These are phyloP conservation scores for Silurus aristotelis DNA, from an alignment of 2,797 vertebrate genomes.

Conservation along the genomic window DNA sequence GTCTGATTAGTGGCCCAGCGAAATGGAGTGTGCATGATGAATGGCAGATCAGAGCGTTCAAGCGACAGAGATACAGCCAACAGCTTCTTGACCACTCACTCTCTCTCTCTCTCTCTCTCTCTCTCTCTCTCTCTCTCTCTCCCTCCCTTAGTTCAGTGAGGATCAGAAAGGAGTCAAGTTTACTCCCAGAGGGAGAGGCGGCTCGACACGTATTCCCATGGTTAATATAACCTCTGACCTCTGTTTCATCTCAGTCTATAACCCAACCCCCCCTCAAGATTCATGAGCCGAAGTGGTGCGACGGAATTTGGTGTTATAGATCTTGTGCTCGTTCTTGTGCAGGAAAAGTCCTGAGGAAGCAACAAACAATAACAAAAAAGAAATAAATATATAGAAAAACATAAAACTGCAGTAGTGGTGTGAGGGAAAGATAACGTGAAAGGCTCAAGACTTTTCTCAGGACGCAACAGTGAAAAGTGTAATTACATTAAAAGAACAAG, in stretches of 20 bases:
- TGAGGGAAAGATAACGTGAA: neutral
- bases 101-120: slow-evolving; percentile 3
- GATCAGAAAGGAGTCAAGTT: slow-evolving; percentile 58
- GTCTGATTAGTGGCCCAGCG: slow-evolving; percentile 54
- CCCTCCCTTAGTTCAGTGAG: neutral
- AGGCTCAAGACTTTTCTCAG: neutral
- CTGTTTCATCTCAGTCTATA: neutral
- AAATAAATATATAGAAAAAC: no score
- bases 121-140: slow-evolving; percentile 30
- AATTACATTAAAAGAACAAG: neutral
- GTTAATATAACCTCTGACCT: slow-evolving; percentile 60
- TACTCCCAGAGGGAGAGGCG: slow-evolving; percentile 47
- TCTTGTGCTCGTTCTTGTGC: neutral
- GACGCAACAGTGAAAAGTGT: no score
- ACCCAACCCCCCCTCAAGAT: neutral
- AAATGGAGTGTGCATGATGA: slow-evolving; percentile 63
- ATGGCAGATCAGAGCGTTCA: slow-evolving; percentile 53
- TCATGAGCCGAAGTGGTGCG: neutral
- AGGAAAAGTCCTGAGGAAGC: neutral
- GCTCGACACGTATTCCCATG: slow-evolving; percentile 38
- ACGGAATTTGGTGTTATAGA: neutral
- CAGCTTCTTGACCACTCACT: slow-evolving; percentile 54
- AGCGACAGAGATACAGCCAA: slow-evolving; percentile 39
- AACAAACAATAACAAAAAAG: no score
- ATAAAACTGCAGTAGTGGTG: neutral